Evolutionary conservation across 2,113 vertebrate genomes (phyloP).

Genomic region (Columbina picui): DNA sequence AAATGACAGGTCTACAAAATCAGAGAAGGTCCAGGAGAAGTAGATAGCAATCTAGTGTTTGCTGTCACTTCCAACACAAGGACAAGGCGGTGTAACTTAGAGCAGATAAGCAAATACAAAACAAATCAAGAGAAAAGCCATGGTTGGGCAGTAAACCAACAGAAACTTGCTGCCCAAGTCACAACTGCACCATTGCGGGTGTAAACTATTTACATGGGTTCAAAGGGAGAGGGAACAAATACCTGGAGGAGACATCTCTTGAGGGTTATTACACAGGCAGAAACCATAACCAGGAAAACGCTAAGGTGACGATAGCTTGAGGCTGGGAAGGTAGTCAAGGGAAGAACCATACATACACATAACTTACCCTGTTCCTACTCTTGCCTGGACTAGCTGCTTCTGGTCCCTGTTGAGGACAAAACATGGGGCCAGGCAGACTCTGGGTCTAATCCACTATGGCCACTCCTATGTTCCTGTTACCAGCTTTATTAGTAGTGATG

Average conservation of each 20-base stretch:
- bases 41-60: background rate
- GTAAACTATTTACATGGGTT: background rate
- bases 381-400: background rate
- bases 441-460: background rate
- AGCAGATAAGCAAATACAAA: background rate
- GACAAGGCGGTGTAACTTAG: background rate
- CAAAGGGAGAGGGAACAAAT: constrained; percentile 29
- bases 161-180: background rate
- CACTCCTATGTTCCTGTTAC: background rate
- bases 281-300: background rate
- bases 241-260: background rate
- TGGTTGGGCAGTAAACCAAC: background rate
- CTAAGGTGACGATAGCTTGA: background rate
- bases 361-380: background rate
- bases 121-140: background rate
- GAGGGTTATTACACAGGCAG: background rate
- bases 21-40: background rate
- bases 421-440: accelerated
- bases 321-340: background rate
- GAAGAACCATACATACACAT: background rate
- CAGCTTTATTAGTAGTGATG: background rate
- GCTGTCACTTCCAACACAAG: background rate
- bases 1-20: background rate
- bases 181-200: background rate
- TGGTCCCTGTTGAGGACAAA: background rate